Evolutionary conservation across 2,113 vertebrate species (phyloP), one percentile per base, ranked within the genome.

Genomic region (Pavo muticus): DNA sequence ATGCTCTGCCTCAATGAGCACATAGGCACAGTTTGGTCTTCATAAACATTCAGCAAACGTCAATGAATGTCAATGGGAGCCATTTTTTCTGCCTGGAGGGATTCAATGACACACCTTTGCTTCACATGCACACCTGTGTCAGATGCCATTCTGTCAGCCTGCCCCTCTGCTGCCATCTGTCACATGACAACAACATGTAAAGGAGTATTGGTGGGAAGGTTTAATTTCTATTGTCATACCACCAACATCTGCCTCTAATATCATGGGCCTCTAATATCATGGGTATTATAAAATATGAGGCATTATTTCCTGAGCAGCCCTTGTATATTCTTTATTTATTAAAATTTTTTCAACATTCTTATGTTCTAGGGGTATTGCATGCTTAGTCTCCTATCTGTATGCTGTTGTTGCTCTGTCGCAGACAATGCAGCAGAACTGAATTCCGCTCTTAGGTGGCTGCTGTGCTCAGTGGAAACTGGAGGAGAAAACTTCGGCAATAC

Each of bases 321-420:
- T 32, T 17, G 29, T 56, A 56, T 42, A 78, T 15, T 39, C 21
- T 4, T 47, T 60, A 50, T 40, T 92, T 23, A 64, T 65, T 91
- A 88, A 96, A 68, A 87, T 82, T 54, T 88, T 95, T 89, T 70
- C 79, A 90, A 61, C 24, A 67, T 90, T 75, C 82, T 95, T 65
- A 14, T 84, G 32, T 84, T 97, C 83, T 84, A 72, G 47, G 88
- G 73, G 84, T 79, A 54, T 59, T 94, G n/a, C 59, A 95, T 89
- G 87, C 37, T 79, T 57, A 70, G 69, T n/a, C 37, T 59, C 69
- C 27, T 35, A 19, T 40, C n/a, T 30, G 25, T 6, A 7, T 37
- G 18, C 18, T 80, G 10, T n/a, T 45, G 59, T 75, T 78, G 29
- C 35, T 84, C 14, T 67, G 18, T 7, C 60, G 29, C 25, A 39